phyloP scores from a whole-genome alignment of 2,113 vertebrate species.

The Edolisoma coerulescens region DNA sequence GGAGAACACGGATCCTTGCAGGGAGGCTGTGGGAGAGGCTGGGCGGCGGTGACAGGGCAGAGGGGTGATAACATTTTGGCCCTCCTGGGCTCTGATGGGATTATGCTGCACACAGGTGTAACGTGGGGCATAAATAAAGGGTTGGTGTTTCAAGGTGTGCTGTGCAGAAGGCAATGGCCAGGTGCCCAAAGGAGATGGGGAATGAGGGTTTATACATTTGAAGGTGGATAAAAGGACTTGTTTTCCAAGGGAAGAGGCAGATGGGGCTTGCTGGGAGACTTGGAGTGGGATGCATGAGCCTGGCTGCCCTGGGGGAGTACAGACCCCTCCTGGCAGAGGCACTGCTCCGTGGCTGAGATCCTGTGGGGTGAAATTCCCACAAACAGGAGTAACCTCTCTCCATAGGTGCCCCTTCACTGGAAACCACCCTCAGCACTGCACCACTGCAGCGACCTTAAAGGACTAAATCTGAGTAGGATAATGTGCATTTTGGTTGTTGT shows the following conservation, averaged over 20 bases:
- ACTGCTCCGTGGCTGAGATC: background rate
- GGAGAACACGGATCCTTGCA: background rate
- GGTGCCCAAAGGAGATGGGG: background rate
- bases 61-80: background rate
- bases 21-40: background rate
- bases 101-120: background rate
- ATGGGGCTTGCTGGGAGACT: background rate
- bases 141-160: background rate
- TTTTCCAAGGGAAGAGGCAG: background rate
- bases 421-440: background rate
- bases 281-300: background rate
- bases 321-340: background rate
- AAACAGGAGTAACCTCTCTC: background rate
- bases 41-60: background rate
- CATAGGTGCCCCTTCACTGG: rapidly evolving
- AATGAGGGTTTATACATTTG: rapidly evolving
- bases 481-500: background rate
- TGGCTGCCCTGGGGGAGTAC: background rate
- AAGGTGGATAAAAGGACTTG: background rate
- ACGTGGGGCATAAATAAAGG: background rate
- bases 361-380: background rate
- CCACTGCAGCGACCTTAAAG: rapidly evolving
- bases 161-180: rapidly evolving
- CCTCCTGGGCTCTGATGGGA: background rate
- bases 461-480: background rate